A percentile compares a stretch with the other conserved stretches of the same genome.
phyloP scores from a whole-genome alignment of 1,140 invertebrate genomes.

The Meloidogyne hapla region DNA sequence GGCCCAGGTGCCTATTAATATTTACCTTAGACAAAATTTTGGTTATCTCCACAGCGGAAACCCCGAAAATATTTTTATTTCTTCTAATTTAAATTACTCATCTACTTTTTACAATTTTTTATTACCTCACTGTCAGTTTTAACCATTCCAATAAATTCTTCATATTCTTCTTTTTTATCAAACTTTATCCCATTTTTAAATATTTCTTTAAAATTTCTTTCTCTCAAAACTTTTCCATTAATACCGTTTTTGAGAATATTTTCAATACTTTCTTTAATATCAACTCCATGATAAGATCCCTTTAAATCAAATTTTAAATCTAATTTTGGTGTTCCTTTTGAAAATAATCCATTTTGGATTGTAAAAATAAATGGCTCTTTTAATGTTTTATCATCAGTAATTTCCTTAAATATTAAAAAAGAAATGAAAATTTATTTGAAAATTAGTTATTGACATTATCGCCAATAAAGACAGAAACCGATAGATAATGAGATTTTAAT shows the following conservation, averaged over 20 bases:
- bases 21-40: too few species aligned
- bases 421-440: too few species aligned
- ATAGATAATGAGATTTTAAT: too few species aligned
- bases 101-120: not conserved
- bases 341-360: not conserved
- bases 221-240: not conserved
- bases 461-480: too few species aligned
- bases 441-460: too few species aligned
- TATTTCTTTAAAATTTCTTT: not conserved
- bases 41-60: too few species aligned
- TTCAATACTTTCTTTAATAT: not conserved
- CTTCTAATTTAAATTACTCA: too few species aligned
- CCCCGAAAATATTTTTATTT: too few species aligned
- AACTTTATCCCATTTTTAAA: not conserved
- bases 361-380: not conserved
- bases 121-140: not conserved
- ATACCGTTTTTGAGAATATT: not conserved
- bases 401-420: not conserved
- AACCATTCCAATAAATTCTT: not conserved
- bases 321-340: not conserved
- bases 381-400: not conserved
- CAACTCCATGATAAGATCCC: not conserved
- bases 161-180: not conserved
- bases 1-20: too few species aligned
- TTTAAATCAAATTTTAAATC: slow-evolving; percentile 4